Evolutionary conservation across 2,113 vertebrate species (phyloP).

Genomic region (Hydropotes inermis): DNA sequence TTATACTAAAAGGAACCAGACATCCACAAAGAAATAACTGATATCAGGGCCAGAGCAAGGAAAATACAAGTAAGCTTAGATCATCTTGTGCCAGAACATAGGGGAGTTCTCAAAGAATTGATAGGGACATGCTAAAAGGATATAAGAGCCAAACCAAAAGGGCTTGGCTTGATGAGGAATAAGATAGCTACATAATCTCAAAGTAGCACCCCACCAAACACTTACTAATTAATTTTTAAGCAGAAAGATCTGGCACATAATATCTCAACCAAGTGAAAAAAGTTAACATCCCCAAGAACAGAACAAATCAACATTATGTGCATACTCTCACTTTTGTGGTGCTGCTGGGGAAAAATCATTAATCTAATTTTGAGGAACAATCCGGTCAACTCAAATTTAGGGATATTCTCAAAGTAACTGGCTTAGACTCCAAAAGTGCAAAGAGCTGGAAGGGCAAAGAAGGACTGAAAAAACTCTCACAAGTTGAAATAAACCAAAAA

Average conservation of each 20-base stretch:
- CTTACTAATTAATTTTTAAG: conserved; percentile 14
- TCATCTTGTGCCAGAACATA: background rate
- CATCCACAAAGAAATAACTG: background rate
- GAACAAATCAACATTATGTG: background rate
- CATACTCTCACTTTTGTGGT: background rate
- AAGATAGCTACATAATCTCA: background rate
- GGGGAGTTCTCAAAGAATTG: background rate
- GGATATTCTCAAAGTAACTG: background rate
- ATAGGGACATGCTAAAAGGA: background rate
- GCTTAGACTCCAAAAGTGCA: background rate
- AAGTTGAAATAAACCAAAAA: conserved; percentile 17
- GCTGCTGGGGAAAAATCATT: background rate
- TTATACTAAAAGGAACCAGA: background rate
- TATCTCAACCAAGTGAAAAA: conserved; percentile 23
- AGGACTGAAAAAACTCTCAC: background rate
- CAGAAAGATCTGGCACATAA: background rate
- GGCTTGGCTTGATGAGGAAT: background rate
- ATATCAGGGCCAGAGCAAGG: background rate
- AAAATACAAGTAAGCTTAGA: background rate
- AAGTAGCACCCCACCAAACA: background rate
- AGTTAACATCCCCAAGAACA: background rate
- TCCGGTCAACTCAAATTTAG: conserved; percentile 39
- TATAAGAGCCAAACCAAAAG: background rate
- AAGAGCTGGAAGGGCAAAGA: background rate
- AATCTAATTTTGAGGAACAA: conserved; percentile 38